Percentiles rank a stretch among this genome's conserved stretches.
Conservation (phyloP, 2,113 vertebrate species). For the Sigmodon hispidus region DNA sequence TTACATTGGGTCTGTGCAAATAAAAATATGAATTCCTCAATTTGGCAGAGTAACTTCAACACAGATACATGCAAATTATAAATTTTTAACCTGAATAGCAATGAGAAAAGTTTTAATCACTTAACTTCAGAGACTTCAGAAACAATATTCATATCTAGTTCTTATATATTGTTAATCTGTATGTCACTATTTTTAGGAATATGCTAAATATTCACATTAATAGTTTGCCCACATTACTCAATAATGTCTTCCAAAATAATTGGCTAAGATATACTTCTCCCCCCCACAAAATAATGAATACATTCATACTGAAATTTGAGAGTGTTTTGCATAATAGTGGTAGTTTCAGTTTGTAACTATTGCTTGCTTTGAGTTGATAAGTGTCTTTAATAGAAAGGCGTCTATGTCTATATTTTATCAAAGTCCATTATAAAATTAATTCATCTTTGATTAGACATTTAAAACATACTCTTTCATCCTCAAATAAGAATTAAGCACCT, state of each 20-base stretch:
- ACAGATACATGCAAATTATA: conserved; percentile 35
- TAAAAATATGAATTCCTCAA: conserved; percentile 44
- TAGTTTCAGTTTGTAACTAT: not conserved
- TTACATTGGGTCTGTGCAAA: not conserved
- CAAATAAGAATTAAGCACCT: conserved; percentile 30
- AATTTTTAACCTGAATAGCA: conserved; percentile 46
- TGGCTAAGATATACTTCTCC: conserved; percentile 54
- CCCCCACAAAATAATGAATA: not conserved
- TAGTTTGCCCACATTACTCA: not conserved
- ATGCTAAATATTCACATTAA: conserved; percentile 56
- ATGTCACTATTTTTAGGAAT: conserved; percentile 37
- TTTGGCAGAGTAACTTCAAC: conserved; percentile 41
- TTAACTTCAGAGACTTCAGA: conserved; percentile 51
- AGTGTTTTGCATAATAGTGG: not conserved
- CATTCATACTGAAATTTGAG: conserved; percentile 20
- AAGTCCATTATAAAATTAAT: conserved; percentile 38
- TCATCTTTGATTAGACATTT: not conserved
- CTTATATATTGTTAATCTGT: conserved; percentile 51
- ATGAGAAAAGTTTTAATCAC: conserved; percentile 68
- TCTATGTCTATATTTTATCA: not conserved
- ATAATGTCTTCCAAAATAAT: conserved; percentile 46
- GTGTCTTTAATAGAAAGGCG: conserved; percentile 28
- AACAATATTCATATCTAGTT: conserved; percentile 29
- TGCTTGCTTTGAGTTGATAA: conserved; percentile 16
- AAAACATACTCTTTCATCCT: not conserved